phyloP scores from a whole-genome alignment of 2,888 invertebrate species.

The Clivina fossor region DNA sequence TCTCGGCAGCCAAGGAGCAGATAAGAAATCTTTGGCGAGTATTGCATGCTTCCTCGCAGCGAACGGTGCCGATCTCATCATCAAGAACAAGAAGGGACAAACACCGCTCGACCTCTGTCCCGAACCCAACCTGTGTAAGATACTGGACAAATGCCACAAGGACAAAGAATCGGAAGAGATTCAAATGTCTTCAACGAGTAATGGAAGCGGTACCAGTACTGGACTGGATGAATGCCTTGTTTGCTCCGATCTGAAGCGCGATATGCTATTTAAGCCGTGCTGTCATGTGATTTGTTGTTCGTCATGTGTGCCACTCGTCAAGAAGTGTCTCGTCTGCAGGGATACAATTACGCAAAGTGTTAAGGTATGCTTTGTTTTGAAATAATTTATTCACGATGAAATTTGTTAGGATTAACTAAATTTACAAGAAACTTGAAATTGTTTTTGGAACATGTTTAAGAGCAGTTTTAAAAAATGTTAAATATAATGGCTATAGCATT shows the following conservation, averaged over 20 bases:
- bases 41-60: constrained; percentile 96
- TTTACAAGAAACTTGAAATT: no score
- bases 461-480: no score
- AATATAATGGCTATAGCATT: no score
- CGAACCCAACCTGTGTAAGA: constrained; percentile 96
- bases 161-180: constrained; percentile 71
- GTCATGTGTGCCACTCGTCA: constrained; percentile 85
- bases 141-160: constrained; percentile 89
- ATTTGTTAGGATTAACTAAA: no score
- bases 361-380: constrained; percentile 61
- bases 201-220: constrained; percentile 36
- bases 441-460: no score
- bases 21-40: constrained; percentile 92
- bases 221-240: constrained; percentile 89
- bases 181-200: constrained; percentile 51
- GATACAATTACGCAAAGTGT: constrained; percentile 77
- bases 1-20: constrained; percentile 79
- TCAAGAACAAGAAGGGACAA: constrained; percentile 93
- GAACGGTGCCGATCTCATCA: constrained; percentile 89
- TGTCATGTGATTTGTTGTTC: constrained; percentile 93
- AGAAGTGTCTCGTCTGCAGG: constrained; percentile 93
- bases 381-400: no score
- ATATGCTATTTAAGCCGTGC: constrained; percentile 87
- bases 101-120: constrained; percentile 96
- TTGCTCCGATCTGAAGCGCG: constrained; percentile 89